Evolutionary conservation across 2,113 vertebrate genomes (phyloP).

Genomic region (Turdus rufiventris): DNA sequence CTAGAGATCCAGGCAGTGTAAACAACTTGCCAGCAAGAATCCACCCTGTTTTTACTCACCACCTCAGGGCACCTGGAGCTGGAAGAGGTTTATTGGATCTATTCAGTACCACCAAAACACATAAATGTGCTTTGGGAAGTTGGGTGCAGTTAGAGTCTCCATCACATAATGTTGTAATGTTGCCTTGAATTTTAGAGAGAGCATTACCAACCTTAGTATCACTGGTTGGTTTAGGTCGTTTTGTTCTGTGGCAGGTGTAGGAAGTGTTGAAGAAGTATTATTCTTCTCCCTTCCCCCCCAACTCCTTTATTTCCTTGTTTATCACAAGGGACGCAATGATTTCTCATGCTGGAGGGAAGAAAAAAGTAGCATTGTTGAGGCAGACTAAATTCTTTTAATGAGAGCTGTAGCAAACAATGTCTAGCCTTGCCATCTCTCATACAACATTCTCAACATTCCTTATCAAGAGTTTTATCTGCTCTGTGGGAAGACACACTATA

Average conservation of each 20-base stretch:
- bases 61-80: background rate
- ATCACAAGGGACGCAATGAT: background rate
- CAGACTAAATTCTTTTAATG: background rate
- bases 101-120: background rate
- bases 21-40: background rate
- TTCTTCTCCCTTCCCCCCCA: background rate
- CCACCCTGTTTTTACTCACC: background rate
- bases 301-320: background rate
- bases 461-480: background rate
- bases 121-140: background rate
- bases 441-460: background rate
- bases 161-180: fast-evolving
- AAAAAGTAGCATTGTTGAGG: background rate
- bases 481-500: background rate
- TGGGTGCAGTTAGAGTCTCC: background rate
- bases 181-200: background rate
- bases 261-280: background rate
- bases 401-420: background rate
- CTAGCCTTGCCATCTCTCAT: background rate
- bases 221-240: background rate
- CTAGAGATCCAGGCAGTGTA: background rate
- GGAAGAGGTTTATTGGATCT: background rate
- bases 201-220: background rate
- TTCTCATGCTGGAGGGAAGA: background rate
- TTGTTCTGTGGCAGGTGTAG: background rate